A percentile compares a stretch with the other conserved stretches of the same genome.
Evolutionary conservation across 53 echinoderm and acorn worm species (phyloP).

Genomic region (Zoroaster sp.): DNA sequence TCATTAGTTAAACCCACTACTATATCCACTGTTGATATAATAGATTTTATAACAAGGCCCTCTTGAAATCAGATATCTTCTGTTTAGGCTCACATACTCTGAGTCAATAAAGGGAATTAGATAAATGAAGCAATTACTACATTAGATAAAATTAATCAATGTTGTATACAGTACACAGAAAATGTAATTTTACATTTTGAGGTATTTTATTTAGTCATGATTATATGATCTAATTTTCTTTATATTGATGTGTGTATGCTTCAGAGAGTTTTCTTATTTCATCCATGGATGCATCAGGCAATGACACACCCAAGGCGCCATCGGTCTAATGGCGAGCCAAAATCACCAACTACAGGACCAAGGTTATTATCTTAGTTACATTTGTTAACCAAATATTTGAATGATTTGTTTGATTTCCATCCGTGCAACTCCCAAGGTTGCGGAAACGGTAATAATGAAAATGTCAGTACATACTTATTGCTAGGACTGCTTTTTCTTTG

Average conservation of each 20-base stretch:
- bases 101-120: neutral
- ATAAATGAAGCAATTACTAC: neutral
- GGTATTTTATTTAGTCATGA: neutral
- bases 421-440: neutral
- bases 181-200: neutral
- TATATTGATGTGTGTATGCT: neutral
- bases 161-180: too few species aligned
- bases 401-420: neutral
- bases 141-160: too few species aligned
- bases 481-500: neutral
- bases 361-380: neutral
- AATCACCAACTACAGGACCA: neutral
- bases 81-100: neutral
- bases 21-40: too few species aligned
- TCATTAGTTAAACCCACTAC: too few species aligned
- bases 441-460: neutral
- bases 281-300: neutral
- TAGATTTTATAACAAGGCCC: too few species aligned
- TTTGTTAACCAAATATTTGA: neutral
- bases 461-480: too few species aligned
- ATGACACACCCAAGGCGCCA: neutral
- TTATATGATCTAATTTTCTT: neutral
- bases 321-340: neutral
- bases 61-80: too few species aligned
- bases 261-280: slow-evolving; percentile 1